Evolutionary conservation across 1,140 invertebrate genomes (phyloP).

Genomic region (Drosophila pandora): DNA sequence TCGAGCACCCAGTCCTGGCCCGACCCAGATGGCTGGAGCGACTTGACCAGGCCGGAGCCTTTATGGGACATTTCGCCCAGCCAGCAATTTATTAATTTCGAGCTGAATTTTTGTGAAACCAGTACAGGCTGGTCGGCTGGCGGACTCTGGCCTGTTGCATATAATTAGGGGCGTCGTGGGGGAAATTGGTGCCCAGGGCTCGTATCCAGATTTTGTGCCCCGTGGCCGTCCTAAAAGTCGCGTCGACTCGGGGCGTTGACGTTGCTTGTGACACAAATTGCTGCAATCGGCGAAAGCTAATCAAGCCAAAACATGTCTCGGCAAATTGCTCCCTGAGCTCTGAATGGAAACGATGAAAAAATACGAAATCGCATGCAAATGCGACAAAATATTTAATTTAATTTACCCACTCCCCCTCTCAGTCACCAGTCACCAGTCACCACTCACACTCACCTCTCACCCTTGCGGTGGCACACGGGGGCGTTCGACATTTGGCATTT

Average conservation of each 20-base stretch:
- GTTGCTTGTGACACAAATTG: conserved; percentile 72
- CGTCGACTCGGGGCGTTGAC: conserved; percentile 58
- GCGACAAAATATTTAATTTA: conserved; percentile 82
- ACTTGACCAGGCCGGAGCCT: conserved; percentile 33
- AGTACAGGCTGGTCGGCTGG: not conserved
- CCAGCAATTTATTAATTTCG: conserved; percentile 79
- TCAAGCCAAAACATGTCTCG: conserved; percentile 73
- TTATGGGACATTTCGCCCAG: conserved; percentile 51
- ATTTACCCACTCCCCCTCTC: conserved; percentile 38
- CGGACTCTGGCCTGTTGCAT: conserved; percentile 63
- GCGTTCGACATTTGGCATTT: conserved; percentile 61
- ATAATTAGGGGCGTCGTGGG: conserved; percentile 59
- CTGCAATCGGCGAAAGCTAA: conserved; percentile 69
- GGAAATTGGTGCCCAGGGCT: conserved; percentile 48
- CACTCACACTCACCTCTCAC: not conserved
- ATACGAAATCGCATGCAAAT: conserved; percentile 72
- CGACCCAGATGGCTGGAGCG: conserved; percentile 35
- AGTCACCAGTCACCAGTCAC: no score
- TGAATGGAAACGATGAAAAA: conserved; percentile 25
- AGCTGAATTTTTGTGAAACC: conserved; percentile 73
- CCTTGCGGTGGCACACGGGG: conserved; percentile 59
- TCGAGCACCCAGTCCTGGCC: conserved; percentile 1
- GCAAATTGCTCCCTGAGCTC: conserved; percentile 53
- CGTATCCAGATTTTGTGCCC: conserved; percentile 28
- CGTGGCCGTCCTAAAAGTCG: not conserved